Evolutionary conservation across 1,140 invertebrate genomes (phyloP).

Genomic region (Achatina immaculata): DNA sequence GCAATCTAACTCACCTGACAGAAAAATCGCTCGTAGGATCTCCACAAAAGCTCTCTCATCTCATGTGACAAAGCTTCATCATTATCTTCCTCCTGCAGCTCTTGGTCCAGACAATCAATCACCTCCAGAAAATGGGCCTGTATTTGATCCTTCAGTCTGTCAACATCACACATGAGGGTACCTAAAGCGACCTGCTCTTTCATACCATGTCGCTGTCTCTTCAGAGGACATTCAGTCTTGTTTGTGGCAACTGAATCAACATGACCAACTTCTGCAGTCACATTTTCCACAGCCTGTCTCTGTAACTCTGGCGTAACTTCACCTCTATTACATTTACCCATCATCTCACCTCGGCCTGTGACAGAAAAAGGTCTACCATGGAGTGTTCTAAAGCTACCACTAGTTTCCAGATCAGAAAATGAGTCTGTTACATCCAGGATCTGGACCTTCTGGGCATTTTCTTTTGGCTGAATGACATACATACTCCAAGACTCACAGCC

Average conservation of each 20-base stretch:
- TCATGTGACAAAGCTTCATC: background rate
- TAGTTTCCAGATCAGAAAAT: no score
- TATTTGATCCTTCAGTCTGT: slow-evolving; percentile 8
- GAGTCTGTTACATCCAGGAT: background rate
- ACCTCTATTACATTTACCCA: no score
- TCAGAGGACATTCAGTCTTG: background rate
- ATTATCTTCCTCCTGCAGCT: background rate
- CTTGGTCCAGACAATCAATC: background rate
- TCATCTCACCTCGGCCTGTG: no score
- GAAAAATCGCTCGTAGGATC: slow-evolving; percentile 26
- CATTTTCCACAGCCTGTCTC: background rate
- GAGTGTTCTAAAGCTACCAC: background rate
- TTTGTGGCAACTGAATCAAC: background rate
- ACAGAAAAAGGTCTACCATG: background rate
- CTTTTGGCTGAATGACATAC: background rate
- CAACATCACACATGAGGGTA: background rate
- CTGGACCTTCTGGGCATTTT: background rate
- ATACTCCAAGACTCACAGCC: background rate
- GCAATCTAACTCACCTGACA: background rate
- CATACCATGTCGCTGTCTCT: background rate
- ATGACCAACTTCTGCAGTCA: background rate
- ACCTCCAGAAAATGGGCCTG: slow-evolving; percentile 16
- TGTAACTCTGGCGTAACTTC: no score
- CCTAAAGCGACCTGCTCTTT: background rate
- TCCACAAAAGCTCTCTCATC: slow-evolving; percentile 30